These are phyloP conservation scores for Polydrusus tereticollis DNA, from an alignment of 2,888 invertebrate genomes.

Conservation along the genomic window DNA sequence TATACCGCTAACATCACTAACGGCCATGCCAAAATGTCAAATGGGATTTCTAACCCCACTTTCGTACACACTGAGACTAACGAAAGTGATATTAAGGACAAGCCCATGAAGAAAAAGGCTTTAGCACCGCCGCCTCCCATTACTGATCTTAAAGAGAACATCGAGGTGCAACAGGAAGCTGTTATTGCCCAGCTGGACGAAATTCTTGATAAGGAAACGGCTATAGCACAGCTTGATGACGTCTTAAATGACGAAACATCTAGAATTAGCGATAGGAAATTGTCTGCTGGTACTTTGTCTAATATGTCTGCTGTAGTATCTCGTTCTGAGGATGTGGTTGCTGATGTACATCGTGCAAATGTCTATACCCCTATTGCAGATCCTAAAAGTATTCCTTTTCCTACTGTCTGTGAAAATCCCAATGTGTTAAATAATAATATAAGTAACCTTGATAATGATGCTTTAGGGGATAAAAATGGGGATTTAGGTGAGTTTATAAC, in stretches of 20 bases:
- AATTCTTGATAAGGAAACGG: constrained; percentile 52
- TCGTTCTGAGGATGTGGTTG: constrained; percentile 70
- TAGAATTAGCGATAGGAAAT: constrained; percentile 52
- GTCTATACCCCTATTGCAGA: constrained; percentile 51
- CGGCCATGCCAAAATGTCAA: constrained; percentile 23
- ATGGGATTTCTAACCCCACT: constrained; percentile 48
- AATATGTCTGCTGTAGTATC: constrained; percentile 52
- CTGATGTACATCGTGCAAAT: constrained; percentile 72
- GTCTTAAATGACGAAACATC: constrained; percentile 32
- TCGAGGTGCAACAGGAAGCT: constrained; percentile 50
- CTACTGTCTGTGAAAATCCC: constrained; percentile 28
- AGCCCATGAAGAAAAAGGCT: constrained; percentile 44
- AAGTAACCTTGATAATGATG: background rate
- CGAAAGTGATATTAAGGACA: background rate
- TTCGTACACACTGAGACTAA: constrained; percentile 40
- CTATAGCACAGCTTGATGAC: constrained; percentile 43
- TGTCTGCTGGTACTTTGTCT: constrained; percentile 57
- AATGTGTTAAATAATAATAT: background rate
- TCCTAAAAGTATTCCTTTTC: constrained; percentile 41
- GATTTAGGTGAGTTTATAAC: background rate
- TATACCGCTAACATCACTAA: constrained; percentile 43
- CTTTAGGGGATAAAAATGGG: background rate
- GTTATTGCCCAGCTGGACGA: constrained; percentile 53
- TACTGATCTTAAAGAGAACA: constrained; percentile 42
- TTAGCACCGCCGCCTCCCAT: constrained; percentile 45